Evolutionary conservation across 2,797 vertebrate genomes (phyloP), one percentile per base, ranked within the genome.

Genomic region (Telmatherina bonti): DNA sequence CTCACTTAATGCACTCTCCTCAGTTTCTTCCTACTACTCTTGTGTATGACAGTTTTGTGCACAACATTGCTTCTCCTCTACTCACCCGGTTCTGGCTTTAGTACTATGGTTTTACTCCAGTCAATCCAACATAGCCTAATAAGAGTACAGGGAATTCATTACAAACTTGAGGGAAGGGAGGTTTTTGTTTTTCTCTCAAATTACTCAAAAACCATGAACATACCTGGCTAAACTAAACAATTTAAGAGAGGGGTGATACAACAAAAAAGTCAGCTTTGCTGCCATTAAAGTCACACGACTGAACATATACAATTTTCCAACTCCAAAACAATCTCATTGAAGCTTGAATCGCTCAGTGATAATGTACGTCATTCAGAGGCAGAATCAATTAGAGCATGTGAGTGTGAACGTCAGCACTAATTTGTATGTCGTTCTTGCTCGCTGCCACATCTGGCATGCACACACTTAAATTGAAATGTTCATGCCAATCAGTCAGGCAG

Each of bases 101-200:
- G 41, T 43, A 43, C 18, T 5, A 4, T 15, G 16, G 18, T 16
- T 5, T 7, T 20, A 16, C 36, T 5, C 36, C 85, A 67, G 81
- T 77, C 83, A 67, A 72, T 83, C 43, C 65, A 69, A 68, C 52
- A 2, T 12, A 4, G 75, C 62, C 68, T 84, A 86, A 89, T 89
- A 67, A 61, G 85, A 70, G 81, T 29, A 41, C 38, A 36, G 86
- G 84, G 88, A 85, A 84, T 88, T 79, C 65, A 76, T 83, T 57
- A 69, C 41, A 24, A 53, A 79, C 80, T 78, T 60, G 24, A 63
- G 72, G 69, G 68, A 67, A 68, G 52, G 59, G 49, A 70, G 67
- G 62, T 36, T 72, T 64, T 76, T 83, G 70, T 70, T 74, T 83
- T 74, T 58, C 43, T 58, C 59, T 77, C 49, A 30, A 16, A 9